A percentile compares a stretch with the other conserved stretches of the same genome.
Evolutionary conservation across 2,797 vertebrate genomes (phyloP).

Genomic region (Aphelocoma californica): DNA sequence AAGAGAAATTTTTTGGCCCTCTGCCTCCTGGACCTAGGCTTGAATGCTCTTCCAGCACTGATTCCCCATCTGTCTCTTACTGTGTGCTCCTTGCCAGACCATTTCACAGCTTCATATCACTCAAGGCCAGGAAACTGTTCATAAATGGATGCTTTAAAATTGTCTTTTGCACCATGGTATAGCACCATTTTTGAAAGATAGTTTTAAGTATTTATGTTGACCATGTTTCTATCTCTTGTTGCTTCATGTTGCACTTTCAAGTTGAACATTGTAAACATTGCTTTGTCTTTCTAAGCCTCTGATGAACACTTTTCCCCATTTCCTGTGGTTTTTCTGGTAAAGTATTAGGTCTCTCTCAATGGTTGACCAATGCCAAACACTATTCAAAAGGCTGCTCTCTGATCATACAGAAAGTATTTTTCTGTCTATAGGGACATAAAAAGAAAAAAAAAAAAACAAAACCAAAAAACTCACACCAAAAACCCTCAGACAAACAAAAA

Average conservation of each 20-base stretch:
- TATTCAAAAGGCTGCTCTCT: not conserved
- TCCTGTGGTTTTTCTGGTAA: not conserved
- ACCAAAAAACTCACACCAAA: not conserved
- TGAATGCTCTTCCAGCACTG: slow-evolving; percentile 33
- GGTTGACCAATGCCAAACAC: not conserved
- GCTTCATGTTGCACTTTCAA: not conserved
- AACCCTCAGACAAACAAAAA: not conserved
- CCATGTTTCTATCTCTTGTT: not conserved
- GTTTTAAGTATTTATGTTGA: not conserved
- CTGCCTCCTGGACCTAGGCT: not conserved
- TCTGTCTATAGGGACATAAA: not conserved
- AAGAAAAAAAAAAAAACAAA: not conserved
- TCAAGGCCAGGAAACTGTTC: slow-evolving; percentile 2
- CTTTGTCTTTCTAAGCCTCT: not conserved
- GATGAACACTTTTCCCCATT: not conserved
- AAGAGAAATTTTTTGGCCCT: not conserved
- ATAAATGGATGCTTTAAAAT: not conserved
- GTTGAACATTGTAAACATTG: not conserved
- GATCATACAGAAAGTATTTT: not conserved
- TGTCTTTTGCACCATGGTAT: not conserved
- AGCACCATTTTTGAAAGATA: not conserved
- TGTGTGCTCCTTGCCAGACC: not conserved
- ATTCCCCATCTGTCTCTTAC: slow-evolving; percentile 21
- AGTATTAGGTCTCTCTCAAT: not conserved
- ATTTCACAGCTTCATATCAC: slow-evolving; percentile 26